Percentiles rank a stretch among this genome's conserved stretches.
These are phyloP conservation scores for Otolemur crassicaudatus DNA, from an alignment of 2,797 vertebrate species.

Conservation along the genomic window DNA sequence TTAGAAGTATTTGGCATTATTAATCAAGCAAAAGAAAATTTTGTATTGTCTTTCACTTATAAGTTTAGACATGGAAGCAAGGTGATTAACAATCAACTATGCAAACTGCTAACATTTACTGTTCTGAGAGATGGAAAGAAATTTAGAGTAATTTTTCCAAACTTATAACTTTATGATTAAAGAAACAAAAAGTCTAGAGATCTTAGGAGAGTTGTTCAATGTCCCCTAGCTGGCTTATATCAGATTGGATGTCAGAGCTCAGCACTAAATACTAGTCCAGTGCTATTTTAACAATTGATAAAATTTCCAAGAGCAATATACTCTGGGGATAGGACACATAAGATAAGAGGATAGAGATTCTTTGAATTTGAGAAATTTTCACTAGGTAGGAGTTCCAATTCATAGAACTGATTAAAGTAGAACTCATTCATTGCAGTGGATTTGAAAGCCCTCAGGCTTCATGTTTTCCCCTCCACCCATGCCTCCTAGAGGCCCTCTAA, in stretches of 20 bases:
- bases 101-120: not conserved
- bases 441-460: not conserved
- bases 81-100: constrained; percentile 14
- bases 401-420: not conserved
- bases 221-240: not conserved
- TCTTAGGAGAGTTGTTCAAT: not conserved
- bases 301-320: not conserved
- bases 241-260: not conserved
- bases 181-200: not conserved
- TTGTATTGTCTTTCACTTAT: not conserved
- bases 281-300: not conserved
- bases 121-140: not conserved
- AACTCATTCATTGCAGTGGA: not conserved
- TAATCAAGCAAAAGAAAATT: not conserved
- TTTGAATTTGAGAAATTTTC: not conserved
- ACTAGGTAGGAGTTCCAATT: not conserved
- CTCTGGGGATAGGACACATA: not conserved
- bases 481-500: not conserved
- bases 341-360: not conserved
- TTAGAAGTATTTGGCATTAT: constrained; percentile 44
- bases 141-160: constrained; percentile 17
- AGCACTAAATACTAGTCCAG: not conserved
- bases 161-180: not conserved
- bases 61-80: not conserved
- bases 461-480: accelerated